Base-by-base conservation (phyloP, 2,888 invertebrate species). In the Rhaphigaster nebulosa region DNA sequence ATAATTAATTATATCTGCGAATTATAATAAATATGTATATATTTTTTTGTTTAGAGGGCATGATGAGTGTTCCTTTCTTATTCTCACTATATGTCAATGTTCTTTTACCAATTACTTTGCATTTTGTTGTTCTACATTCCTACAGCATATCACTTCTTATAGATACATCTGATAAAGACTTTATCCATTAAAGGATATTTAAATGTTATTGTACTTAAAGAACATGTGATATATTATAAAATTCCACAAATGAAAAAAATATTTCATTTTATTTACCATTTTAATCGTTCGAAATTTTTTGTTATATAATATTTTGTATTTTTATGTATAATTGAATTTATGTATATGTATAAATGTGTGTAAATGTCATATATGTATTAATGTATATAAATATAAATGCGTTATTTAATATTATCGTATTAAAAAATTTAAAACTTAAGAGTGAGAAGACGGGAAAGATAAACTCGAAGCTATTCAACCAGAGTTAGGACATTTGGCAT, bases 241-340 rank as follows among this genome's bases (percentile, higher is more conserved):
- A 89, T 90, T 90, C 70, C 60, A 84, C 80, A 87, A 91, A 87
- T 91, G 65, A 60, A 88, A 65, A 50, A 34, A 80, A 54, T 18
- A 87, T 89, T 87, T 56, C 29, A 89, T 87, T 91, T 91, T 89
- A 76, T 80, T 90, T 88, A 87, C 84, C 87, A 88, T 87, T 60
- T 87, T 87, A 87, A 87, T 90, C 41, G 70, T 76, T 70, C 90
- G 52, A 50, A 90, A 87, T 18, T 90, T 91, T 91, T 90, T 91
- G 90, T 91, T 90, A 87, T 90, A 88, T 70, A 70, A 90, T 89
- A 90, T 88, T 91, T 91, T 90, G 90, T 90, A 91, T 91, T 91
- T 90, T 91, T 90, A 90, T 91, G 91, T 91, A 91, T 91, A 60
- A 91, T 91, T 91, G 70, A 80, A 88, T 90, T 84, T 88, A 41